These are phyloP conservation scores for Eunapius fragilis DNA, from an alignment of 37 sponge, comb jelly and placozoan species.

Conservation along the genomic window DNA sequence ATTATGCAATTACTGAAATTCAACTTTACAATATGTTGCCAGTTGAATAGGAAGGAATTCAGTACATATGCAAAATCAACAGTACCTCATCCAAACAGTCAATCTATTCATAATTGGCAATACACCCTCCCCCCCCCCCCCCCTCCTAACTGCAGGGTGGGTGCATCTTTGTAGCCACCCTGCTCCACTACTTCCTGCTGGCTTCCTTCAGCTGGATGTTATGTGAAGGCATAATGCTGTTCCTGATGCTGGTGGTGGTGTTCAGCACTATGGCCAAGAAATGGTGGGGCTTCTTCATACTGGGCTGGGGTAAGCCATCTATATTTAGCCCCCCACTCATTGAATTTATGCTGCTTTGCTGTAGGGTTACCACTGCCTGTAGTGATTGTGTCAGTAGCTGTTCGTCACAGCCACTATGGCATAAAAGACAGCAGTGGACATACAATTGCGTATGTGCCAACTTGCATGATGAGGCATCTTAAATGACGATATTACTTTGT, in stretches of 20 bases:
- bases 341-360: background rate
- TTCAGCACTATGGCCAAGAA: slow-evolving; percentile 29
- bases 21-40: too few relatives aligned
- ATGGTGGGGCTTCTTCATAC: slow-evolving; percentile 40
- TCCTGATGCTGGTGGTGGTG: slow-evolving; percentile 46
- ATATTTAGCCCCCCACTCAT: too few relatives aligned
- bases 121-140: background rate
- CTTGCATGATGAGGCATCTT: background rate
- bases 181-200: slow-evolving; percentile 68
- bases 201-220: slow-evolving; percentile 77
- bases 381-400: slow-evolving; percentile 46
- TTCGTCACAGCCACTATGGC: slow-evolving; percentile 29
- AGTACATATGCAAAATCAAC: too few relatives aligned
- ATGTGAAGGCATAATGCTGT: slow-evolving; percentile 76
- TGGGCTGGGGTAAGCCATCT: slow-evolving; percentile 39
- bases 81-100: too few relatives aligned
- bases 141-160: background rate
- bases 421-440: slow-evolving; percentile 12
- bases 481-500: background rate
- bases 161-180: slow-evolving; percentile 39
- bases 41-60: too few relatives aligned
- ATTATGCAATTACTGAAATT: too few relatives aligned
- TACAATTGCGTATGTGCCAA: background rate
- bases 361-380: slow-evolving; percentile 38
- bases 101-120: too few relatives aligned